phyloP scores from a whole-genome alignment of 2,113 vertebrate species.

The Hystrix brachyura region DNA sequence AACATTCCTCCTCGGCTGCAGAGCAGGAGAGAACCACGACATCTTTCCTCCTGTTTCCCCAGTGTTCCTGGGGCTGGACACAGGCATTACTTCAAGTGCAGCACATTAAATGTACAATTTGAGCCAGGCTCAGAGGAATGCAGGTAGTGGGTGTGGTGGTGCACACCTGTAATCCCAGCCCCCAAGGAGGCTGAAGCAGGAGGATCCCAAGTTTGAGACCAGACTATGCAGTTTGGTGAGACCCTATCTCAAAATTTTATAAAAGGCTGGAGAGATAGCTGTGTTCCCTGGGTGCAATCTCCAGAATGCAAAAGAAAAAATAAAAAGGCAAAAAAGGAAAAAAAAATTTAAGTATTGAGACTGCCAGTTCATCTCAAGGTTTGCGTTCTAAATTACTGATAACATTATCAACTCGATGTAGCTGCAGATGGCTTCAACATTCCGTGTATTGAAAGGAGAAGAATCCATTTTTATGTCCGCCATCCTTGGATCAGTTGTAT shows the following conservation, averaged over 20 bases:
- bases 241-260: neutral
- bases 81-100: neutral
- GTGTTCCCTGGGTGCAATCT: too few relatives aligned
- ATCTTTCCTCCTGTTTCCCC: neutral
- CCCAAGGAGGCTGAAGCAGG: neutral
- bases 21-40: slow-evolving; percentile 30
- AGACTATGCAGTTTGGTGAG: neutral
- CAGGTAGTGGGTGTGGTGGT: neutral
- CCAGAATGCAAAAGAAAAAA: neutral
- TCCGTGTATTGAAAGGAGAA: neutral
- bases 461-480: neutral
- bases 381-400: neutral
- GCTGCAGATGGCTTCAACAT: neutral
- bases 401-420: neutral
- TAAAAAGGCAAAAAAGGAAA: too few relatives aligned
- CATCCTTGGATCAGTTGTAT: neutral
- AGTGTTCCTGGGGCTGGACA: neutral
- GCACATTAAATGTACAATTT: neutral
- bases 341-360: too few relatives aligned
- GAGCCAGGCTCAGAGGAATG: neutral
- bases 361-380: neutral
- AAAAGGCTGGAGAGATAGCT: neutral
- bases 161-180: neutral
- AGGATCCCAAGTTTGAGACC: neutral
- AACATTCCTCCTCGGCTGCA: slow-evolving; percentile 66